A percentile compares a stretch with the other conserved stretches of the same genome.
These are phyloP conservation scores for Dinomys branickii DNA, from an alignment of 2,113 vertebrate genomes.

Conservation along the genomic window DNA sequence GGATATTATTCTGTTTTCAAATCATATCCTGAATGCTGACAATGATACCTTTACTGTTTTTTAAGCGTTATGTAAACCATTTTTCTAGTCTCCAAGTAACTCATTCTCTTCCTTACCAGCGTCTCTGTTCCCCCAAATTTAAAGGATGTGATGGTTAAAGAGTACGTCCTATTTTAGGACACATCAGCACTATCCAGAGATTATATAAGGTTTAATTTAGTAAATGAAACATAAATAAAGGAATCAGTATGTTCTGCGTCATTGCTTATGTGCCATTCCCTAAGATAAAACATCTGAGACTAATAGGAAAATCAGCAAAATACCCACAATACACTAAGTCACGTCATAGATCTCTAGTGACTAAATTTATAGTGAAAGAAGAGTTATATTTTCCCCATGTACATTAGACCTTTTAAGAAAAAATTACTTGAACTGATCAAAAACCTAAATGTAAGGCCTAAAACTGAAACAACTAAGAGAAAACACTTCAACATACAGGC, in stretches of 20 bases:
- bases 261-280: background rate
- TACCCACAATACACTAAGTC: background rate
- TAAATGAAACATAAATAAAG: background rate
- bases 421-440: background rate
- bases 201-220: conserved; percentile 18
- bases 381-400: background rate
- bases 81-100: background rate
- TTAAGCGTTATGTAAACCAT: background rate
- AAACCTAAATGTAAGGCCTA: background rate
- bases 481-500: background rate
- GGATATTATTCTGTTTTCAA: conserved; percentile 38
- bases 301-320: conserved; percentile 14
- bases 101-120: background rate
- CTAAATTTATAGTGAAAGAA: background rate
- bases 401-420: background rate
- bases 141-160: background rate
- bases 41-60: background rate
- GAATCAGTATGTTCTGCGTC: background rate
- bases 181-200: background rate
- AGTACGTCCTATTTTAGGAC: background rate
- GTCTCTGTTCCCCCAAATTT: background rate
- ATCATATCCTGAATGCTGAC: background rate
- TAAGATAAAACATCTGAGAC: background rate
- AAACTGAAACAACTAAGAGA: background rate
- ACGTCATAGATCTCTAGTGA: background rate